A percentile compares a stretch with the other conserved stretches of the same genome.
phyloP scores from a whole-genome alignment of 2,888 invertebrate genomes.

The Torymus auratus region DNA sequence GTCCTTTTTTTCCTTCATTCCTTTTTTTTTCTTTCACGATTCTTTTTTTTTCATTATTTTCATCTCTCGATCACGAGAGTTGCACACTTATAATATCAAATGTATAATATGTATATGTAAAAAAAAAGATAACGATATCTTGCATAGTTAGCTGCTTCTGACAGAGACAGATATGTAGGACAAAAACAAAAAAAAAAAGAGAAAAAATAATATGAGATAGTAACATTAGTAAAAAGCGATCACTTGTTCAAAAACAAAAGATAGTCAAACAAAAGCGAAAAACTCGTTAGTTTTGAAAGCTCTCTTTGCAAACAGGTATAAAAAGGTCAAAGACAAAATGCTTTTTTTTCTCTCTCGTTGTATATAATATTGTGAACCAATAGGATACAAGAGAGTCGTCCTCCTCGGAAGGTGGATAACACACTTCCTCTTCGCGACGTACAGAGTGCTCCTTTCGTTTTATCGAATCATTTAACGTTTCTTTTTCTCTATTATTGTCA shows the following conservation, averaged over 20 bases:
- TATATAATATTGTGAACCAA: no score
- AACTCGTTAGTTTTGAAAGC: slow-evolving; percentile 36
- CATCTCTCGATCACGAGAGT: not conserved
- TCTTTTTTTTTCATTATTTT: not conserved
- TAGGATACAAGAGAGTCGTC: no score
- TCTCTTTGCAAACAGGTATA: slow-evolving; percentile 41
- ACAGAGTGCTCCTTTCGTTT: slow-evolving; percentile 61
- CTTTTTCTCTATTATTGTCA: slow-evolving; percentile 15
- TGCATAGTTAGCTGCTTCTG: slow-evolving; percentile 39
- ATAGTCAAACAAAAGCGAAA: slow-evolving; percentile 37
- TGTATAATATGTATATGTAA: not conserved
- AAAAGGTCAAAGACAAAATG: not conserved
- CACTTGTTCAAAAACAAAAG: slow-evolving; percentile 28
- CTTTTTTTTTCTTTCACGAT: slow-evolving; percentile 2
- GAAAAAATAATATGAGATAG: no score
- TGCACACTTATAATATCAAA: no score
- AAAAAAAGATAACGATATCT: slow-evolving; percentile 3
- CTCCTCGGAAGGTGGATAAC: no score
- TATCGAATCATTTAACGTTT: not conserved
- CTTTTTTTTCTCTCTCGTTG: not conserved
- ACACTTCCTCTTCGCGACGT: slow-evolving; percentile 34
- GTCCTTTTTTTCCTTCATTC: slow-evolving; percentile 31
- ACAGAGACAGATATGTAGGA: slow-evolving; percentile 1
- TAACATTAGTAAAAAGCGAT: slow-evolving; percentile 16
- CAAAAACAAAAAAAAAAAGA: slow-evolving; percentile 14